Evolutionary conservation across 2,113 vertebrate genomes (phyloP), one percentile per base, ranked within the genome.

Genomic region (Sterna hirundo): DNA sequence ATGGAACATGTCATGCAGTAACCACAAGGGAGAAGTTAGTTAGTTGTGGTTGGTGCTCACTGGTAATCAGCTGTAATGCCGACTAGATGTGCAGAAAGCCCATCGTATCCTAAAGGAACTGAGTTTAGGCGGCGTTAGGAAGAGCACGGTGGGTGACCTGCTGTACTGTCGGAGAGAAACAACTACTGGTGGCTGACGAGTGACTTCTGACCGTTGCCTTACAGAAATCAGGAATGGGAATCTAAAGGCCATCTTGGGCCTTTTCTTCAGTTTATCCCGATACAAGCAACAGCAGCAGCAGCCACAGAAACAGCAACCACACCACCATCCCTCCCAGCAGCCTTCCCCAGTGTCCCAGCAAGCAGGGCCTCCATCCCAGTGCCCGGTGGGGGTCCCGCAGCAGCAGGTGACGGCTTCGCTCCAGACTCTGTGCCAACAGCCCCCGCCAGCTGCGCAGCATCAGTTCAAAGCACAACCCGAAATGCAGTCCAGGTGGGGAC

Each of bases 181-280:
- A 81, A 30, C 15, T 13, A 0, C 34, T 7, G 25, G 4, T 26
- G 71, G 7, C 72, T 90, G 68, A 93, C 14, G 2, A 79, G 55
- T 64, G 42, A 93, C 79, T 96, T 95, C 62, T 94, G 29, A 16
- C 20, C 29, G 2, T 97, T 98, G 93, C 96, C 92, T 98, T 98
- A 2, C 99, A 99, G 99, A 99, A 97, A 99, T 99, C 96, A 98
- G 99, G 52, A 99, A 99, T 99, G 99, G 99, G 75, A 99, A 99
- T 98, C 98, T 99, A 91, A 99, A 99, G 98, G 99, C 99, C 95
- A 99, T 99, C 94, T 96, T 99, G 94, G 99, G 99, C 93, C 99
- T 99, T 88, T 99, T 99, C 98, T 99, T 99, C 98, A 99, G 99
- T 95, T 97, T 99, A 57, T 99, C 99, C 22, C 99, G 99, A 6